phyloP scores from a whole-genome alignment of 2,797 vertebrate species.

The Remorina albescens region DNA sequence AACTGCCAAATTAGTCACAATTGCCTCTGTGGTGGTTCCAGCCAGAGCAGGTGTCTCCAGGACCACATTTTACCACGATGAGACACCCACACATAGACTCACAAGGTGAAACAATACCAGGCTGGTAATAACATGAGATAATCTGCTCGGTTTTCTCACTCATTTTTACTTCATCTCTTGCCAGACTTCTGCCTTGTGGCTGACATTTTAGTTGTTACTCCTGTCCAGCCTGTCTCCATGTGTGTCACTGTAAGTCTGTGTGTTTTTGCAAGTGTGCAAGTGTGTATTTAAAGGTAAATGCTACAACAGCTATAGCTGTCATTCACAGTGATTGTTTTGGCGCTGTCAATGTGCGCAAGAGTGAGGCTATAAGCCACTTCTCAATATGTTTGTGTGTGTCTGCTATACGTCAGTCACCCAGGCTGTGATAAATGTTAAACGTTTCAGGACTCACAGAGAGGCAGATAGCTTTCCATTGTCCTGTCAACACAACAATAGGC shows the following conservation, averaged over 20 bases:
- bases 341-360: constrained; percentile 23
- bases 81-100: too few species aligned
- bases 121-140: background rate
- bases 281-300: constrained; percentile 29
- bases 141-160: background rate
- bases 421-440: constrained; percentile 77
- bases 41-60: too few species aligned
- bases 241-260: constrained; percentile 32
- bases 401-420: constrained; percentile 61
- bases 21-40: too few species aligned
- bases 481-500: constrained; percentile 75
- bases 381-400: constrained; percentile 27
- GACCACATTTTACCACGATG: too few species aligned
- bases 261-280: constrained; percentile 16
- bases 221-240: constrained; percentile 22
- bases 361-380: constrained; percentile 35
- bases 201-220: constrained; percentile 47
- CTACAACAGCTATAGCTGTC: constrained; percentile 39
- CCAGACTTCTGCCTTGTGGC: constrained; percentile 20
- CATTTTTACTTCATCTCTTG: constrained; percentile 7
- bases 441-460: constrained; percentile 66
- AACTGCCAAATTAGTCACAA: too few species aligned
- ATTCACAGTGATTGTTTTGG: constrained; percentile 28
- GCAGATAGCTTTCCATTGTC: constrained; percentile 67
- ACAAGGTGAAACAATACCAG: too few species aligned